Base-by-base conservation (phyloP, 1,140 invertebrate species). In the Fopius arisanus region DNA sequence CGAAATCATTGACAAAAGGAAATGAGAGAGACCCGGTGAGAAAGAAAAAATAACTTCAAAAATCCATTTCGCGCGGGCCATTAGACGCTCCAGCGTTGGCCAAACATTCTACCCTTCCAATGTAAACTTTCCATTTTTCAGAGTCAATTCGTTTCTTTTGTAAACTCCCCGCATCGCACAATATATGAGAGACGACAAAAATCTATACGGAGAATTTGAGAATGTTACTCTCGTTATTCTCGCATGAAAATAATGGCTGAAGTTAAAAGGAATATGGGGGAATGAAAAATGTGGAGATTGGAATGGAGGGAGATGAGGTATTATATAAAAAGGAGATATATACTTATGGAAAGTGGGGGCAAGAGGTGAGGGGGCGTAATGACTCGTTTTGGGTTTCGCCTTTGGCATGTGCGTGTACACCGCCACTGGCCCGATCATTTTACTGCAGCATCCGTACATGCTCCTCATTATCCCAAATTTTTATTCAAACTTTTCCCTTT, bases 61-160 rank as follows among this genome's bases (percentile, higher is more conserved):
- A 82, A 83, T 83, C 78, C 79, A 83, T 83, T 82, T 83, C 77
- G 75, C 80, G 78, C 78, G 79, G 75, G 41, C 81, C 81, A 83
- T 83, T 83, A 83, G 77, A 79, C 78, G 78, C 79, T 82, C 51
- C 78, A 82, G 29, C 79, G 81, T 79, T 82, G 77, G 76, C 78
- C 80, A 82, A 82, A 82, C 81, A 82, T 79, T 78, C 78, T 7
- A 77, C 54, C 66, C 62, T 79, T 80, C 78, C 78, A 79, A 81
- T 80, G 78, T 73, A 82, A 82, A 82, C 80, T 77, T 51, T 26
- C 65, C 62, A 67, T 72, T 63, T 23, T 51, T 43, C 63, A 76
- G 75, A 65, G 75, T 81, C 78, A 33, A 33, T 65, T 65, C 29
- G 29, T 31, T 65, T 33, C 29, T 65, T 65, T 65, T 14, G 29